These are phyloP conservation scores for Dryococelus australis DNA, from an alignment of 2,888 invertebrate species.

Conservation along the genomic window DNA sequence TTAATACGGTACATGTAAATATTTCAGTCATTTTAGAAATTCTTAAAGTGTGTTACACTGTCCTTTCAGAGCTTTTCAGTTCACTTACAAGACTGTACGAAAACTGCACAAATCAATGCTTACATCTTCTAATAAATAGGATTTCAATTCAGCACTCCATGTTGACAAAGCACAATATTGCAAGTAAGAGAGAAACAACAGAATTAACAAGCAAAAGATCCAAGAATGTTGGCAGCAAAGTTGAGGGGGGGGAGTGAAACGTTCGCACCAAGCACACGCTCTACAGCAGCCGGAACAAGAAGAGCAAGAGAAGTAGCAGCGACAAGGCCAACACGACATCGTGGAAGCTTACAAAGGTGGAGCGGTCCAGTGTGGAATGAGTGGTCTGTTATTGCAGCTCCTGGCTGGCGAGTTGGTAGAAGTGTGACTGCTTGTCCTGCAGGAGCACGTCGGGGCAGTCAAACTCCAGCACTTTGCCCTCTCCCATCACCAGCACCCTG, in stretches of 20 bases:
- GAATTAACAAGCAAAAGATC: not conserved
- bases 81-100: too few relatives aligned
- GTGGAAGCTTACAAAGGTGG: not conserved
- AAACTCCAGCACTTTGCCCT: conserved; percentile 74
- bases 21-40: too few relatives aligned
- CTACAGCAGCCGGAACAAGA: not conserved
- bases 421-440: conserved; percentile 68
- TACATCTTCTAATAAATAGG: too few relatives aligned
- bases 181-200: too few relatives aligned
- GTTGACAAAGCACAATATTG: not conserved
- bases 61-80: too few relatives aligned
- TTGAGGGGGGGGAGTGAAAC: too few relatives aligned
- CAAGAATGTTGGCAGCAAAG: not conserved
- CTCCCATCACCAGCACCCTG: conserved; percentile 76
- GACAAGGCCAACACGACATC: not conserved
- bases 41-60: too few relatives aligned
- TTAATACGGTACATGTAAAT: too few relatives aligned
- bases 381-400: conserved; percentile 34
- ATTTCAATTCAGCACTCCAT: not conserved
- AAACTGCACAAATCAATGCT: too few relatives aligned
- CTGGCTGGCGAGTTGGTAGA: conserved; percentile 69
- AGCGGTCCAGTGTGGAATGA: conserved; percentile 30
- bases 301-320: not conserved
- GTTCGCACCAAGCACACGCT: too few relatives aligned
- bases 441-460: conserved; percentile 71